phyloP scores from a whole-genome alignment of 2,113 vertebrate species.

The Micromys minutus region DNA sequence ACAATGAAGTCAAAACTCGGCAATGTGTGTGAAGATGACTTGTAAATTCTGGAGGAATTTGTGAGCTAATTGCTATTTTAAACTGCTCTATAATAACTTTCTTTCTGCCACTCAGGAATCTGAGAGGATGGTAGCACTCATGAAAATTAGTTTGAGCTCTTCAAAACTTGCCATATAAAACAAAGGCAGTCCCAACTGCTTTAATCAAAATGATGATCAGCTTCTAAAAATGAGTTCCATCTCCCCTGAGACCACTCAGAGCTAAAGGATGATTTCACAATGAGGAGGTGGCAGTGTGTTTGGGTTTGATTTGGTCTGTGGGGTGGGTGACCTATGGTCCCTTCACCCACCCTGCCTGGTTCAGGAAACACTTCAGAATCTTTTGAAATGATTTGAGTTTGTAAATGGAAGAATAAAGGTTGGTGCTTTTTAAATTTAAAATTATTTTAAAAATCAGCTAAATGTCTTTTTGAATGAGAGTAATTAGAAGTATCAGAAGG shows the following conservation, averaged over 20 bases:
- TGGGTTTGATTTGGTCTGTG: slow-evolving; percentile 16
- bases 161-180: slow-evolving; percentile 72
- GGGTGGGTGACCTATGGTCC: not conserved
- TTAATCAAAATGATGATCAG: slow-evolving; percentile 75
- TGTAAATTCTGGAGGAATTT: slow-evolving; percentile 34
- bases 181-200: slow-evolving; percentile 73
- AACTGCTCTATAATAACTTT: slow-evolving; percentile 67
- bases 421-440: not conserved
- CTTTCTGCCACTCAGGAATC: slow-evolving; percentile 62
- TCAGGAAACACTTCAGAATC: not conserved
- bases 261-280: slow-evolving; percentile 71
- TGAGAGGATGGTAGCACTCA: slow-evolving; percentile 59
- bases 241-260: slow-evolving; percentile 50
- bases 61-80: slow-evolving; percentile 68
- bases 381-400: not conserved
- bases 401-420: not conserved
- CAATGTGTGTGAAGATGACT: not conserved
- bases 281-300: not conserved
- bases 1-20: not conserved
- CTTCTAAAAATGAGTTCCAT: slow-evolving; percentile 68
- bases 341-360: not conserved
- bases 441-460: not conserved
- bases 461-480: not conserved
- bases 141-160: slow-evolving; percentile 76
- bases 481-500: not conserved